A percentile compares a stretch with the other conserved stretches of the same genome.
These are phyloP conservation scores for Yasuhikotakia modesta DNA, from an alignment of 2,797 vertebrate genomes.

Conservation along the genomic window DNA sequence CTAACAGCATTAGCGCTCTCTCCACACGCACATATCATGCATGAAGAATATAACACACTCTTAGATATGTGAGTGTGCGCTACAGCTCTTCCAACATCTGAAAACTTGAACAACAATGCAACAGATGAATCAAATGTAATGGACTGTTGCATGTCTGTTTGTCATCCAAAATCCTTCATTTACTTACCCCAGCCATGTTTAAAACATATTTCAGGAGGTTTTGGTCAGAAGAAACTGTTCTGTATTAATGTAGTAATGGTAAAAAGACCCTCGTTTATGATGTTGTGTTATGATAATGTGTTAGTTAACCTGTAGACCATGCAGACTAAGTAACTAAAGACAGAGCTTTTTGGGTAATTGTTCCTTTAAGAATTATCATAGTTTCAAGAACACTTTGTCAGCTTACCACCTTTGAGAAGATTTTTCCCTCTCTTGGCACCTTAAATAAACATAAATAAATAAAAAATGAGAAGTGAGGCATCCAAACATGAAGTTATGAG, in stretches of 20 bases:
- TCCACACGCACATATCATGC: not conserved
- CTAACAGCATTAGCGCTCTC: not conserved
- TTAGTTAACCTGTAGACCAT: not conserved
- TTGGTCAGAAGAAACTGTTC: no score
- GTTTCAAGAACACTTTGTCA: not conserved
- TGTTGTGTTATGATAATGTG: not conserved
- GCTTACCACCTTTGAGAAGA: conserved; percentile 4
- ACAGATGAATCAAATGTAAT: not conserved
- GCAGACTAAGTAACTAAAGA: not conserved
- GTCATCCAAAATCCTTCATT: no score
- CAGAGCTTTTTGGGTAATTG: not conserved
- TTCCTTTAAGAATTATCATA: not conserved
- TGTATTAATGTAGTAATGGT: no score
- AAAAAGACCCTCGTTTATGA: not conserved
- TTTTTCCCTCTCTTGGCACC: not conserved
- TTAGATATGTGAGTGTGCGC: conserved; percentile 3
- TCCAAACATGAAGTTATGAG: conserved; percentile 6
- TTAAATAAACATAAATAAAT: conserved; percentile 17
- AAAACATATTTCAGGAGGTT: no score
- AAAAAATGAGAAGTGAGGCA: conserved; percentile 21
- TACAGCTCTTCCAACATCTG: not conserved
- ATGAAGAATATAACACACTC: not conserved
- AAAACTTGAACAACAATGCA: not conserved
- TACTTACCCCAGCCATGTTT: no score
- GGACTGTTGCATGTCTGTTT: not conserved